phyloP scores from a whole-genome alignment of 2,113 vertebrate genomes.

The Platysteira castanea region DNA sequence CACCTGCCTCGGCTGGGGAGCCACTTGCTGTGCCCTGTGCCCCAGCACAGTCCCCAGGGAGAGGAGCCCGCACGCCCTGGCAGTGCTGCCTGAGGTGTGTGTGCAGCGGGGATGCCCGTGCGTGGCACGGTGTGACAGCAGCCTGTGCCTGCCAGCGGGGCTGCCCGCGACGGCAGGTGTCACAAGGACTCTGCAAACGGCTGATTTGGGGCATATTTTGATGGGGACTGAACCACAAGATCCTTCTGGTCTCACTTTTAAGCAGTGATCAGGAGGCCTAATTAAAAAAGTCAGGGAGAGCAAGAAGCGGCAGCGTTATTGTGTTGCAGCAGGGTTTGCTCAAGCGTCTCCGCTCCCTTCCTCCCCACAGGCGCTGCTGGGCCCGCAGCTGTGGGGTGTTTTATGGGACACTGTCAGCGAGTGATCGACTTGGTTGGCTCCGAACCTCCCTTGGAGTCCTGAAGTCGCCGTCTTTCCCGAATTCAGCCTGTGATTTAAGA shows the following conservation, averaged over 20 bases:
- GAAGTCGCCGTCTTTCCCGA: neutral
- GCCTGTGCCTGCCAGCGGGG: rapidly evolving
- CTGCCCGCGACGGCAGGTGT: rapidly evolving
- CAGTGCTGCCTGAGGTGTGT: neutral
- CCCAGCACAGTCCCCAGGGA: rapidly evolving
- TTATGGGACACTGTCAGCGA: constrained; percentile 4
- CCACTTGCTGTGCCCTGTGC: rapidly evolving
- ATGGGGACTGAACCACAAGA: neutral
- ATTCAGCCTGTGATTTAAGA: neutral
- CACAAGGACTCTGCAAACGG: neutral
- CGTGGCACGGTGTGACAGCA: rapidly evolving
- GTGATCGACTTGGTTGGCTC: constrained; percentile 5
- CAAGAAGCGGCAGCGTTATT: neutral
- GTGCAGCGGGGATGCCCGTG: rapidly evolving
- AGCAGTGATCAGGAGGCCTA: neutral
- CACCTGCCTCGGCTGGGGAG: neutral
- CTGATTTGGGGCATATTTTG: neutral
- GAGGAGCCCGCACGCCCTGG: too few species aligned
- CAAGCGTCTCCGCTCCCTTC: neutral
- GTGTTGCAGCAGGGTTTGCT: neutral
- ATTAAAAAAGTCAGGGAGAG: neutral
- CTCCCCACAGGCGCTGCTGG: neutral
- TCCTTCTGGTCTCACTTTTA: neutral
- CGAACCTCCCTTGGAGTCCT: neutral
- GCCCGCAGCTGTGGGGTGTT: neutral